phyloP scores from a whole-genome alignment of 2,113 vertebrate genomes.

The Thalassarche chlororhynchos region DNA sequence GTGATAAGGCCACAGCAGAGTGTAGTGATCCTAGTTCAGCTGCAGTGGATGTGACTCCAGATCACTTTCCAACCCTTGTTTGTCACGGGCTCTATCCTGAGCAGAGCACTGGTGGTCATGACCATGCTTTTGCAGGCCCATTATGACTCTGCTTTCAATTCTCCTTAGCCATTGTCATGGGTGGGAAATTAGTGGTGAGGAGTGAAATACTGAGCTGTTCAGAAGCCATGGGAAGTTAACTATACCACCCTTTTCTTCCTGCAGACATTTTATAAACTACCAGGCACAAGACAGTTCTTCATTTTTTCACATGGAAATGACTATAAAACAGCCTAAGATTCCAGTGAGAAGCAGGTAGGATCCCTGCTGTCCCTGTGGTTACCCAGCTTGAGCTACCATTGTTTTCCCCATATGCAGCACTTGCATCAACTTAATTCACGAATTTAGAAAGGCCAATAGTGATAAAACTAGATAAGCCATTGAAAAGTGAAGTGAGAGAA shows the following conservation, averaged over 20 bases:
- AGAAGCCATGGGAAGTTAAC: not conserved
- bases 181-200: not conserved
- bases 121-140: not conserved
- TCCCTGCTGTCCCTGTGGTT: not conserved
- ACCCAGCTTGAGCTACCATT: not conserved
- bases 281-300: not conserved
- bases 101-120: not conserved
- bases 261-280: not conserved
- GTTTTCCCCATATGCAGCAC: not conserved
- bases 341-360: not conserved
- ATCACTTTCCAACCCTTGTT: not conserved
- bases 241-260: not conserved
- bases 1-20: not conserved
- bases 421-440: not conserved
- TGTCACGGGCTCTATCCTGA: not conserved
- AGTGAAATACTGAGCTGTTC: not conserved
- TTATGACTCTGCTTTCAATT: not conserved
- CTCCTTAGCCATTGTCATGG: not conserved
- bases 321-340: not conserved
- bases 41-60: not conserved
- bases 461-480: not conserved
- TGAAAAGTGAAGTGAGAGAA: not conserved
- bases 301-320: not conserved
- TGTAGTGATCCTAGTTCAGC: not conserved
- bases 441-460: not conserved